phyloP scores from a whole-genome alignment of 2,113 vertebrate genomes.

The Neopipo cinnamomea region DNA sequence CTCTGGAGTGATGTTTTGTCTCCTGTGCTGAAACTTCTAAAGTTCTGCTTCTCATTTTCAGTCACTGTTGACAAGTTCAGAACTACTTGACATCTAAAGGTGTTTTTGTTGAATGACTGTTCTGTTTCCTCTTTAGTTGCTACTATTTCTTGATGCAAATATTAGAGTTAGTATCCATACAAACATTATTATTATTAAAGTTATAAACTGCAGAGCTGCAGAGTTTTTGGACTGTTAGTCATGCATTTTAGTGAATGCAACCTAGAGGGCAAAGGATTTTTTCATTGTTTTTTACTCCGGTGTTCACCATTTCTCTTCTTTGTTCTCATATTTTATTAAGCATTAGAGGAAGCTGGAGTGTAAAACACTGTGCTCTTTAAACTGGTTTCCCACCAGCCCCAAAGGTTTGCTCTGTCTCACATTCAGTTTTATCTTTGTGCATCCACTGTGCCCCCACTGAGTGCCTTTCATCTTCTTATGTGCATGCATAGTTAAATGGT shows the following conservation, averaged over 20 bases:
- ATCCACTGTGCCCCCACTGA: not conserved
- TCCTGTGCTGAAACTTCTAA: not conserved
- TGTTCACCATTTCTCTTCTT: not conserved
- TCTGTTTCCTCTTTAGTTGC: not conserved
- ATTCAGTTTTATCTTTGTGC: not conserved
- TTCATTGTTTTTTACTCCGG: not conserved
- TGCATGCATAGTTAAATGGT: not conserved
- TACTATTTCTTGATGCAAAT: not conserved
- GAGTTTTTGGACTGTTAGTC: not conserved
- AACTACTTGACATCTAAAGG: not conserved
- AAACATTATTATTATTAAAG: not conserved
- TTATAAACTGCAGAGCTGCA: not conserved
- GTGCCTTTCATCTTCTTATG: not conserved
- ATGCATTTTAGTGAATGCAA: not conserved
- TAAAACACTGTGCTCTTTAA: constrained; percentile 14
- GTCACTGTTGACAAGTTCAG: not conserved
- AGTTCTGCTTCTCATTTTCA: not conserved
- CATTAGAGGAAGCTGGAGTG: not conserved
- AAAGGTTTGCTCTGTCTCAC: not conserved
- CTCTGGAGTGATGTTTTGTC: not conserved
- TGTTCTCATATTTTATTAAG: constrained; percentile 1
- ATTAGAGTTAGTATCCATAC: not conserved
- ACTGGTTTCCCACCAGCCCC: constrained; percentile 19
- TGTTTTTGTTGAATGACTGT: not conserved
- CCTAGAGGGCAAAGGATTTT: not conserved